Evolutionary conservation across 2,113 vertebrate genomes (phyloP), one percentile per base, ranked within the genome.

Genomic region (Pseudorhombus dupliciocellatus): DNA sequence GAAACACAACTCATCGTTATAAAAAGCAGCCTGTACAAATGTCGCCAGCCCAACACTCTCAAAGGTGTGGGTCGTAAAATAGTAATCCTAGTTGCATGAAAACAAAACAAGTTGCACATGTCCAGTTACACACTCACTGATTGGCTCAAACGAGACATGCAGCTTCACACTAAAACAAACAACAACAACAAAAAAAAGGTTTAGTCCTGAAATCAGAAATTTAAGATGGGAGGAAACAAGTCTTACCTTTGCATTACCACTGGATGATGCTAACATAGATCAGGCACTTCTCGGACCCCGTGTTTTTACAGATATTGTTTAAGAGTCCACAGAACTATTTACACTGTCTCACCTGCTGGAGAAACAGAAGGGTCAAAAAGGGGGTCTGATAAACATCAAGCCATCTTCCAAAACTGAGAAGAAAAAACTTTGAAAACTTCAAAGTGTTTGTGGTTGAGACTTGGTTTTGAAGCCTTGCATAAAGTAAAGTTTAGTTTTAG

Each of bases 221-320:
- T 57, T 40, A 66, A 74, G 50, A 61, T 64, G 81, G 63, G 48
- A 80, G 61, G 16, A 76, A 79, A 73, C 69, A 25, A 66, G 12
- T 73, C 74, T 84, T 74, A 84, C 46, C 64, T 79, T 78, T 73
- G 79, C 70, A 73, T 73, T 60, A 75, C 71, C 70, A 69, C 87
- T 72, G 73, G 78, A 80, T 51, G 37, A 79, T 63, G 81, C 78
- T 66, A 84, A 90, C 88, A 88, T 79, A 87, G 86, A 92, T 91
- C 90, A 94, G 93, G 93, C 93, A 94, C 93, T 94, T 94, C 92
- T 94, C 63, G 77, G 75, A 90, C 74, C 81, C 72, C 42, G 42
- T 18, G 15, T 46, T 46, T 46, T 46, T 18, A 88, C 73, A 85
- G 73, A 84, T 74, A 80, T 80, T 7, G 42, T 79, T 84, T 82